Evolutionary conservation across 2,113 vertebrate species (phyloP), one percentile per base, ranked within the genome.

Genomic region (Odontesthes bonariensis): DNA sequence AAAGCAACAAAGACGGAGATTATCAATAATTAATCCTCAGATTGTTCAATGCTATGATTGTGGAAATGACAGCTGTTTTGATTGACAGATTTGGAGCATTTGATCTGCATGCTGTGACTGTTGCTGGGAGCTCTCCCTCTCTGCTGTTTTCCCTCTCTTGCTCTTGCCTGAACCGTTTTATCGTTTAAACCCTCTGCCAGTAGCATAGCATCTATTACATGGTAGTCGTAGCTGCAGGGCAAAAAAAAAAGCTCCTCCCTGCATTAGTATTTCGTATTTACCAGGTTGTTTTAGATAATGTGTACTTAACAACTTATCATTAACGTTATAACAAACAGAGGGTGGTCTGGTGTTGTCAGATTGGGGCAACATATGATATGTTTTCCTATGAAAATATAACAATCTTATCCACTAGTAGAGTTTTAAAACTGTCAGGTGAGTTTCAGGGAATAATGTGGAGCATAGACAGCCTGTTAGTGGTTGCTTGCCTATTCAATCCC

Each of bases 1-100:
- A 84, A 82, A 57, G 74, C 81, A 88, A 87, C 88, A 92, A 89
- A 93, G 91, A 88, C 56, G n/a, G 78, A 84, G 71, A 38, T 85
- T 81, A 83, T 94, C 89, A 93, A 92, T 93, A 91, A 93, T 94
- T 94, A 90, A 94, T 92, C 81, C 76, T 86, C 66, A 66, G 76
- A 82, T 92, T 92, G 83, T 89, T 88, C 69, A 47, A 69, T 79
- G 87, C 72, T 27, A 75, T 16, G 78, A 58, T 70, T 78, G 84
- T 67, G 74, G 86, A 80, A 79, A 70, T 79, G 87, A 88, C 87
- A 75, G 80, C 79, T 81, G 75, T 84, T 91, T 83, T 93, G 92
- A 94, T 77, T 91, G 93, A 92, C 91, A 90, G 81, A 92, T 94
- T 73, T 86, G 78, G 91, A 90, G 83, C 91, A 82, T 91, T 93